Evolutionary conservation across 2,888 invertebrate genomes (phyloP).

Genomic region (Panorpa germanica): DNA sequence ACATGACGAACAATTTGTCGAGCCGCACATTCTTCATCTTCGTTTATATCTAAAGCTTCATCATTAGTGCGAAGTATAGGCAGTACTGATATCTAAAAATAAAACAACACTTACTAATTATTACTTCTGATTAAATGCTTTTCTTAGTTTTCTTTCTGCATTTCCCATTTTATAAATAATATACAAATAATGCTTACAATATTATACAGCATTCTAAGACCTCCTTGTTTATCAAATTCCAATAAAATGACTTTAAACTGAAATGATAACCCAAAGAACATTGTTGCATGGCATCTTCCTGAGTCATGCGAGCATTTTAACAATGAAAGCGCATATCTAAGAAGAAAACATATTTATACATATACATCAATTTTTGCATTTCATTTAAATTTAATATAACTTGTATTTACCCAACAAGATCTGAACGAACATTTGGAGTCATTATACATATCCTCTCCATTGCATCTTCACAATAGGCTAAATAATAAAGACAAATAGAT

Average conservation of each 20-base stretch:
- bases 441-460: slow-evolving; percentile 89
- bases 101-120: slow-evolving; percentile 2
- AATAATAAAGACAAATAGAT: slow-evolving; percentile 87
- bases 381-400: slow-evolving; percentile 6
- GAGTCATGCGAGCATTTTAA: slow-evolving; percentile 94
- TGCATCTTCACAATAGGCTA: slow-evolving; percentile 93
- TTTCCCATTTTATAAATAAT: slow-evolving; percentile 7
- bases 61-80: slow-evolving; percentile 54
- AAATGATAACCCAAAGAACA: slow-evolving; percentile 94
- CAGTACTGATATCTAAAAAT: slow-evolving; percentile 55
- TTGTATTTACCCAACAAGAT: slow-evolving; percentile 51
- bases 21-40: slow-evolving; percentile 81
- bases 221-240: slow-evolving; percentile 85
- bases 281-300: slow-evolving; percentile 92
- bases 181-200: slow-evolving; percentile 27
- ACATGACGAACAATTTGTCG: slow-evolving; percentile 83
- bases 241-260: slow-evolving; percentile 85
- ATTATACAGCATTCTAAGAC: slow-evolving; percentile 83
- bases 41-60: slow-evolving; percentile 38
- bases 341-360: slow-evolving; percentile 11
- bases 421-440: slow-evolving; percentile 55
- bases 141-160: too few relatives aligned
- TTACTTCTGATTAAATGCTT: not conserved
- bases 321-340: slow-evolving; percentile 81
- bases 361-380: slow-evolving; percentile 1